Evolutionary conservation across 2,113 vertebrate genomes (phyloP), one percentile per base, ranked within the genome.

Genomic region (Morphnarchus princeps): DNA sequence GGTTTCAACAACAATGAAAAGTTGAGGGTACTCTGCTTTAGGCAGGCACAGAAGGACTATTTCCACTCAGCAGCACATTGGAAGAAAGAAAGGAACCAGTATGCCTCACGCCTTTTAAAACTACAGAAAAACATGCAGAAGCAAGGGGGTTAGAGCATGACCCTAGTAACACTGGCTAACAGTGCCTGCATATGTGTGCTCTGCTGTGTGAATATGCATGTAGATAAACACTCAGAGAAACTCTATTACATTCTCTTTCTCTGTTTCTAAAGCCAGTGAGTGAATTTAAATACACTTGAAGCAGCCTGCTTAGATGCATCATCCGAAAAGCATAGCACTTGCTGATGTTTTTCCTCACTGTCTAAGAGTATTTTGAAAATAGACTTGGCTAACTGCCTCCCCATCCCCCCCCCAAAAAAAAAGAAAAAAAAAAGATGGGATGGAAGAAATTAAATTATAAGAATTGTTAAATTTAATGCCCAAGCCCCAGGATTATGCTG

Each of bases 161-260:
- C 16, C 4, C 29, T 24, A 32, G 10, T 38, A 70, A 42, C n/a
- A 31, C 6, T 58, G 65, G 52, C 52, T 74, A 38, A 78, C 16
- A 73, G 47, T 1, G 2, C 38, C 9, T 45, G 17, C 58, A 43
- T n/a, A 47, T 38, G 20, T 0, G 0, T 0, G 2, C 17, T 45
- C 47, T 74, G 21, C 24, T 73, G 31, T 6, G 21, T 61, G 43
- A 47, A 57, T 61, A 88, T 6, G 13, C 47, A 18, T n/a, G n/a
- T 6, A 52, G 5, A 17, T 13, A 66, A 78, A 62, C 21, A 58
- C 11, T 47, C 13, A 31, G 40, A 92, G 24, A 85, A 76, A 63
- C 13, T 42, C 21, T 21, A 10, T 11, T 45, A 36, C 2, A 15
- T 67, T 40, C 42, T 54, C 34, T 79, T 76, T 65, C 32, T 83